These are phyloP conservation scores for Alosa sapidissima DNA, from an alignment of 2,797 vertebrate species.

Conservation along the genomic window DNA sequence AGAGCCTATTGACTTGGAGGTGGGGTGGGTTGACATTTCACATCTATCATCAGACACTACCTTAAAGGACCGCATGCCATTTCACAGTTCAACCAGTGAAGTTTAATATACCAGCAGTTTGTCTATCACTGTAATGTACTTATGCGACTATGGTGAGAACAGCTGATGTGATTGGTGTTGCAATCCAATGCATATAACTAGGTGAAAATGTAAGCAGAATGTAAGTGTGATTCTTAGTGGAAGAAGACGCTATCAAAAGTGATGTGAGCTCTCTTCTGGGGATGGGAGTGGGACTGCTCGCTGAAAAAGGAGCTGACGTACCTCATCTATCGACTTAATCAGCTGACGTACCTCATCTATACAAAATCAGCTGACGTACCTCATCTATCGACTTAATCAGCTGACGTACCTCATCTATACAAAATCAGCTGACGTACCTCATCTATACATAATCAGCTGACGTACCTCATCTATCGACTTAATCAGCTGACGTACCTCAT, in stretches of 20 bases:
- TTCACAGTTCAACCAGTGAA: neutral
- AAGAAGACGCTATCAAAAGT: neutral
- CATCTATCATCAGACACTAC: neutral
- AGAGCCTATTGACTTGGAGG: neutral
- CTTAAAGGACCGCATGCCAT: neutral
- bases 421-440: no score
- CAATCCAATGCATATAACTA: neutral
- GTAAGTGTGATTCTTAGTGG: neutral
- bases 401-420: no score
- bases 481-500: no score
- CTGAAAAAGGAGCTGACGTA: slow-evolving; percentile 65
- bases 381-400: no score
- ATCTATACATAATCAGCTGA: no score
- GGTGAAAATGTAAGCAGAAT: neutral
- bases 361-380: no score
- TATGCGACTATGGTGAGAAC: neutral
- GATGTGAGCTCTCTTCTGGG: neutral
- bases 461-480: no score
- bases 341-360: no score
- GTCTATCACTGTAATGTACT: neutral
- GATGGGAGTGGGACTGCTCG: neutral
- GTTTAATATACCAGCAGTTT: neutral
- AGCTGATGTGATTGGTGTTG: neutral
- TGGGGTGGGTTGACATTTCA: neutral
- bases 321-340: slow-evolving; percentile 96